These are phyloP conservation scores for Clistopyga incitator DNA, from an alignment of 2,888 invertebrate genomes.

Conservation along the genomic window DNA sequence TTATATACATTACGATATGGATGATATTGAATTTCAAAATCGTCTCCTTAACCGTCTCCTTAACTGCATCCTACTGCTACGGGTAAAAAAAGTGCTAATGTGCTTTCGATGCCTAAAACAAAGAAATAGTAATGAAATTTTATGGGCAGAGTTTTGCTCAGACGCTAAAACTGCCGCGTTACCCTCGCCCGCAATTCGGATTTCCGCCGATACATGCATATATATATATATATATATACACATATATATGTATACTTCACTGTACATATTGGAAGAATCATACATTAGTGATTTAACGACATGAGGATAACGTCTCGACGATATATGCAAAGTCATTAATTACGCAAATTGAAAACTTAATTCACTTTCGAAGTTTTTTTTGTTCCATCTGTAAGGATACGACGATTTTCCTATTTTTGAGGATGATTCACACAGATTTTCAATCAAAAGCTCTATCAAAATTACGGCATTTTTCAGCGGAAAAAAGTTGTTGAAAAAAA, in stretches of 20 bases:
- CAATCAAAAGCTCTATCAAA: background rate
- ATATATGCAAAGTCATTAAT: constrained; percentile 44
- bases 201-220: constrained; percentile 7
- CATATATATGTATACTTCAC: constrained; percentile 40
- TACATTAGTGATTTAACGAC: constrained; percentile 36
- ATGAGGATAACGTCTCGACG: constrained; percentile 19
- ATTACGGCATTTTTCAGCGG: background rate
- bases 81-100: constrained; percentile 14
- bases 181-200: constrained; percentile 30
- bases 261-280: constrained; percentile 39
- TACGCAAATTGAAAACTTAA: constrained; percentile 7
- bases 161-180: constrained; percentile 58
- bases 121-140: constrained; percentile 12
- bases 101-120: constrained; percentile 50
- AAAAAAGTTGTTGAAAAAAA: too few relatives aligned
- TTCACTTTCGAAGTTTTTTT: background rate
- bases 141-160: constrained; percentile 40
- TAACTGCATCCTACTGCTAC: constrained; percentile 1
- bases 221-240: constrained; percentile 14
- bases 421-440: background rate
- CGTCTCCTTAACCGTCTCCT: too few relatives aligned
- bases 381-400: background rate
- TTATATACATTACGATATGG: too few relatives aligned
- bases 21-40: too few relatives aligned
- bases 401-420: background rate